phyloP scores from a whole-genome alignment of 2,797 vertebrate genomes.

The Catamblyrhynchus diadema region DNA sequence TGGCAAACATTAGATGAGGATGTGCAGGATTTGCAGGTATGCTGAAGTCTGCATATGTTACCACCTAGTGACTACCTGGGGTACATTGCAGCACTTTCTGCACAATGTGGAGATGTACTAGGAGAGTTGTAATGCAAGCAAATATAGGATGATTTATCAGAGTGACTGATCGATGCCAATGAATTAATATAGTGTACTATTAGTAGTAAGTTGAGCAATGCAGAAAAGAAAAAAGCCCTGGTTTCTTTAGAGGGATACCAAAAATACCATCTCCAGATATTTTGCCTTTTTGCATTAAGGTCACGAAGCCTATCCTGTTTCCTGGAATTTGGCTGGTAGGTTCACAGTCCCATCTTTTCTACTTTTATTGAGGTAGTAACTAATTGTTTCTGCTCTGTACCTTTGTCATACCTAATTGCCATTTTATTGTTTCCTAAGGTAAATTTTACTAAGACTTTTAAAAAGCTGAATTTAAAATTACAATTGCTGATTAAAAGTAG shows the following conservation, averaged over 20 bases:
- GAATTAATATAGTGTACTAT: slow-evolving; percentile 55
- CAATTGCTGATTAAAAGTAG: slow-evolving; percentile 64
- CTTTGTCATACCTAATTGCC: slow-evolving; percentile 73
- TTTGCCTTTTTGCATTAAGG: slow-evolving; percentile 44
- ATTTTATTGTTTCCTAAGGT: slow-evolving; percentile 74
- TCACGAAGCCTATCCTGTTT: slow-evolving; percentile 41
- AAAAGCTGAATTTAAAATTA: slow-evolving; percentile 74
- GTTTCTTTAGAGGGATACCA: slow-evolving; percentile 35
- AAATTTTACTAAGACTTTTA: slow-evolving; percentile 63
- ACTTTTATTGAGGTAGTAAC: slow-evolving; percentile 71
- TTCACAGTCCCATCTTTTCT: slow-evolving; percentile 62
- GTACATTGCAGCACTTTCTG: slow-evolving; percentile 1
- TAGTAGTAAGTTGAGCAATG: slow-evolving; percentile 8
- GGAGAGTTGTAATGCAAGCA: slow-evolving; percentile 43
- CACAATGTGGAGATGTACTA: slow-evolving; percentile 3
- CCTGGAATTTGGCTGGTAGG: slow-evolving; percentile 27
- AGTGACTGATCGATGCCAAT: slow-evolving; percentile 36
- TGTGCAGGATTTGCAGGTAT: not conserved
- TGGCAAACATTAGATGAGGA: not conserved
- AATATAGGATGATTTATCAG: slow-evolving; percentile 56
- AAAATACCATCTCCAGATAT: slow-evolving; percentile 62
- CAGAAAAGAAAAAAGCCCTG: not conserved
- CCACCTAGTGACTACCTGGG: slow-evolving; percentile 29
- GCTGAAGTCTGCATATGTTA: not conserved
- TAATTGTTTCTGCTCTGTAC: slow-evolving; percentile 62